Evolutionary conservation across 2,113 vertebrate genomes (phyloP).

Genomic region (Oncorhynchus clarkii): DNA sequence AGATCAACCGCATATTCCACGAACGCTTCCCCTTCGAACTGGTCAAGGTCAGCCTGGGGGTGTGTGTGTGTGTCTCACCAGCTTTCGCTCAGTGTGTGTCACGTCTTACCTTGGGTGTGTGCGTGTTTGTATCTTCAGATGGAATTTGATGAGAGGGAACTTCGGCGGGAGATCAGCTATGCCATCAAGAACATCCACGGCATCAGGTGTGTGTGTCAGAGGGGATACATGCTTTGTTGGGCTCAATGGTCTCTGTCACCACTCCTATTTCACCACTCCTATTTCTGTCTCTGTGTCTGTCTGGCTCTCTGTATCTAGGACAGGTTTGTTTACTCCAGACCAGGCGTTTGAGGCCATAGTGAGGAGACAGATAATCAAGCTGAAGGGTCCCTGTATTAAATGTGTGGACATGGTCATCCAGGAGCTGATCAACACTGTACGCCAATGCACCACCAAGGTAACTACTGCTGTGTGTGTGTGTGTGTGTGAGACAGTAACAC

Average conservation of each 20-base stretch:
- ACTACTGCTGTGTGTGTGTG: not conserved
- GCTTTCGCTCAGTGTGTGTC: not conserved
- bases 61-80: not conserved
- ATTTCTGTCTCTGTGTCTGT: not conserved
- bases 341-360: too few relatives aligned
- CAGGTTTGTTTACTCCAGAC: too few relatives aligned
- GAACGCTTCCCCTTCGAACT: constrained; percentile 88
- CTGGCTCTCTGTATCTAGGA: too few relatives aligned
- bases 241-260: too few relatives aligned
- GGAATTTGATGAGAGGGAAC: constrained; percentile 86
- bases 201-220: constrained; percentile 74
- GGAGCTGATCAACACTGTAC: too few relatives aligned
- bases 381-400: too few relatives aligned
- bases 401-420: too few relatives aligned
- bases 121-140: constrained; percentile 69
- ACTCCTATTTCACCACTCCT: too few relatives aligned
- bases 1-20: constrained; percentile 93
- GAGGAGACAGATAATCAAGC: too few relatives aligned
- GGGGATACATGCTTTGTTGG: too few relatives aligned
- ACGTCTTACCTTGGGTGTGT: not conserved
- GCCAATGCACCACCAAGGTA: too few relatives aligned
- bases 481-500: not conserved
- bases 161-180: constrained; percentile 88
- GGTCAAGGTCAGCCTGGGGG: constrained; percentile 75
- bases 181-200: constrained; percentile 94